A percentile compares a stretch with the other conserved stretches of the same genome.
phyloP scores from a whole-genome alignment of 1,140 invertebrate genomes.

The Megalopta genalis region DNA sequence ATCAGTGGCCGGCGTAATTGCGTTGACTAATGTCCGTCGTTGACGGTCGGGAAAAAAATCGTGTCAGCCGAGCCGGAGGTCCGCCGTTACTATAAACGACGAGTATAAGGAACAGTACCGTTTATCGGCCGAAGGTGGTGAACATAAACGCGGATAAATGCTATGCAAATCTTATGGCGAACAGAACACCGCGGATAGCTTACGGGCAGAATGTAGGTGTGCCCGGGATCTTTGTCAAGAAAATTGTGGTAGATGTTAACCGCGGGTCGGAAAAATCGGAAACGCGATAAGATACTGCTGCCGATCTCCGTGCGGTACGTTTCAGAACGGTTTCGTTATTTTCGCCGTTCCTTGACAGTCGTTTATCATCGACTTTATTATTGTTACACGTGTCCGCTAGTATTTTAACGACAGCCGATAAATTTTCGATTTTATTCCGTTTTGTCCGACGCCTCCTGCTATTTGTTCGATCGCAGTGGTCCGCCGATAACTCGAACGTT shows the following conservation, averaged over 20 bases:
- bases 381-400: no score
- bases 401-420: no score
- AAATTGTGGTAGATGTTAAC: conserved; percentile 1
- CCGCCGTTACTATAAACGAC: conserved; percentile 38
- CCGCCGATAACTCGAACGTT: no score
- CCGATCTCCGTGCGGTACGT: no score
- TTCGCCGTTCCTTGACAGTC: no score
- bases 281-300: conserved; percentile 56
- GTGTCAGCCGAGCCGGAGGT: conserved; percentile 14
- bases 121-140: conserved; percentile 11
- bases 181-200: conserved; percentile 62
- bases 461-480: no score
- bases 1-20: conserved; percentile 34
- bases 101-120: conserved; percentile 18
- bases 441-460: no score
- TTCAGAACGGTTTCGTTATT: no score
- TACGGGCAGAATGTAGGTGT: conserved; percentile 52
- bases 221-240: conserved; percentile 27
- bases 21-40: conserved; percentile 28
- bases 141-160: conserved; percentile 30
- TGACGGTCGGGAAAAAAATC: conserved; percentile 5
- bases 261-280: background rate
- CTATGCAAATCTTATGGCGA: conserved; percentile 64
- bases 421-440: no score
- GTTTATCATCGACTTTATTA: no score